These are phyloP conservation scores for Pedionomus torquatus DNA, from an alignment of 2,113 vertebrate genomes.

Conservation along the genomic window DNA sequence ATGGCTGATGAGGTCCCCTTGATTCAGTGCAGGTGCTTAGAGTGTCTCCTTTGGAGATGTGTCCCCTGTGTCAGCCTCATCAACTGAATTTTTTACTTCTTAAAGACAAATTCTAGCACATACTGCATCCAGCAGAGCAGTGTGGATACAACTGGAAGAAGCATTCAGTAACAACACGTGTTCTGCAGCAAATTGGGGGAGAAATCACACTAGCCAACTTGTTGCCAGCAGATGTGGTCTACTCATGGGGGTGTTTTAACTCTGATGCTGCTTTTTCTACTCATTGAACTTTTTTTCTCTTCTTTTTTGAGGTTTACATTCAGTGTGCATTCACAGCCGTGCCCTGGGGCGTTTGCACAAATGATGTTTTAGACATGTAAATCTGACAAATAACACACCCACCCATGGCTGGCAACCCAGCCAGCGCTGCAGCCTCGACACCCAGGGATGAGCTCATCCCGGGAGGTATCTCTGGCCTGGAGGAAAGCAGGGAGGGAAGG, in stretches of 20 bases:
- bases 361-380: constrained; percentile 50
- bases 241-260: neutral
- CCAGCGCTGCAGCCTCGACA: neutral
- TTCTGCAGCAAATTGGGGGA: neutral
- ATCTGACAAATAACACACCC: constrained; percentile 33
- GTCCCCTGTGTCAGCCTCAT: neutral
- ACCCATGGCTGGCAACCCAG: neutral
- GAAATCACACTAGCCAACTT: neutral
- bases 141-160: neutral
- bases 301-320: neutral
- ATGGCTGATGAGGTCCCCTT: neutral
- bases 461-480: constrained; percentile 10
- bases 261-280: neutral
- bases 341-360: constrained; percentile 33
- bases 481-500: constrained; percentile 5
- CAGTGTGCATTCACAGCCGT: neutral
- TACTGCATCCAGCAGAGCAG: neutral
- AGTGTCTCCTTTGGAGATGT: neutral
- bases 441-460: constrained; percentile 30
- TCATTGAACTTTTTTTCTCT: neutral
- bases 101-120: neutral
- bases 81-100: neutral
- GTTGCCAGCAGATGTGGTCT: neutral
- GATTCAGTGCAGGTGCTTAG: neutral
- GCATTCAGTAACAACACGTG: neutral